Evolutionary conservation across 2,888 invertebrate species (phyloP), one percentile per base, ranked within the genome.

Genomic region (Rutpela maculata): DNA sequence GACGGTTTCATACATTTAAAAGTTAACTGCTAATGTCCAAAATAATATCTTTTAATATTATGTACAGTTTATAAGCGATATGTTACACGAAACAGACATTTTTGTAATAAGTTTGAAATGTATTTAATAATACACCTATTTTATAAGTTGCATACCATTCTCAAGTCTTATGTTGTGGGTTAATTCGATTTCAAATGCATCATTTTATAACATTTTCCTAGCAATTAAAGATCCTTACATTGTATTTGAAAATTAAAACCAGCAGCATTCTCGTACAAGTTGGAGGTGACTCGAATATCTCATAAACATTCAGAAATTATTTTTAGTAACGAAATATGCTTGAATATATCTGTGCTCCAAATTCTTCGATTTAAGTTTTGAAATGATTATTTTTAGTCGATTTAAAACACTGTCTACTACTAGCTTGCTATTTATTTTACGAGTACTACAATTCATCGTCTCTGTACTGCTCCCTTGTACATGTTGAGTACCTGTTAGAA

Each of bases 271-370:
- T 35, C 31, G 7, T 7, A 35, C 0, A 43, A 43, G 43, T 56
- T 15, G 62, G 38, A 67, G 68, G 63, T 75, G 76, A 77, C 63
- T 76, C 73, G 65, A 66, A 69, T 66, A 73, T 75, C 70, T 73
- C 77, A 66, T 76, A 76, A 77, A 80, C 79, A 83, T 78, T 80
- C 77, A 74, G 67, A 75, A 77, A 75, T 74, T 82, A 82, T 82
- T 82, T 82, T 80, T 82, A 82, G 80, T 70, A 26, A 18, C 50
- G 78, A 80, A 78, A 80, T 79, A 78, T 78, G 68, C 60, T 72
- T 74, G 60, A 74, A 73, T 68, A 75, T 75, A 75, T 63, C 69
- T 56, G 66, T 77, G 79, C 68, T 76, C 81, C 75, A 81, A 78
- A 81, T 81, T 81, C 80, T 76, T 77, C 67, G 57, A 67, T 56